Base-by-base conservation (phyloP, 2,797 vertebrate species). In the Emys orbicularis region DNA sequence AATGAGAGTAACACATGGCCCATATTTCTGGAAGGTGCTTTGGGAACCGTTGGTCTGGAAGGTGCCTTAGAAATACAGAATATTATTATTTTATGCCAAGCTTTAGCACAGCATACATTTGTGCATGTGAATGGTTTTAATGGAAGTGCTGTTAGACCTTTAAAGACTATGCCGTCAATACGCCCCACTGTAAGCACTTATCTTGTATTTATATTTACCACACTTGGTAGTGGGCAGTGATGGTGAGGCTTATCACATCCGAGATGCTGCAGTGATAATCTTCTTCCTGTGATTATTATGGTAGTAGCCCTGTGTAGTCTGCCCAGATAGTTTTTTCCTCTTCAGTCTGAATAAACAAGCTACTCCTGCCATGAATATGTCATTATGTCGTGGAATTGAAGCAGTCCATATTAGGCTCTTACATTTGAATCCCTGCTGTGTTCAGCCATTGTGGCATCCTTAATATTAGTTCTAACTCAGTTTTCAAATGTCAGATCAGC, bases 301-400 rank as follows among this genome's bases (percentile, higher is more conserved):
- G 1, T 12, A 74, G 65, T n/a, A 0, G 0, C 90, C 7, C 54
- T 91, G 93, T 12, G 2, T 47, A 59, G 83, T 41, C 47, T 83
- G 31, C 10, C 9, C 0, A 1, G 1, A 76, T 52, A 2, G 18
- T 50, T 54, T 50, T 19, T 1, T 50, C 2, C 34, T 31, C 0
- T 2, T 79, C 44, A 53, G 10, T 91, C 81, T 52, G 68, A 41
- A 74, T 87, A 11, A 79, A 10, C 50, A 65, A 59, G n/a, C 27
- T 77, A 0, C 37, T 47, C 31, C 37, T 79, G 18, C 50, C 27
- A 11, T 5, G 21, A 65, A 16, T 44, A 0, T 0, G 3, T 0
- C 56, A 37, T 49, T 65, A 87, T 37, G 12, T 81, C 76, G 61
- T 5, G 5, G 44, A 85, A 76, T 1, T 41, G 87, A 79, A 92